Evolutionary conservation across 1,140 invertebrate genomes (phyloP).

Genomic region (Ylistrum balloti): DNA sequence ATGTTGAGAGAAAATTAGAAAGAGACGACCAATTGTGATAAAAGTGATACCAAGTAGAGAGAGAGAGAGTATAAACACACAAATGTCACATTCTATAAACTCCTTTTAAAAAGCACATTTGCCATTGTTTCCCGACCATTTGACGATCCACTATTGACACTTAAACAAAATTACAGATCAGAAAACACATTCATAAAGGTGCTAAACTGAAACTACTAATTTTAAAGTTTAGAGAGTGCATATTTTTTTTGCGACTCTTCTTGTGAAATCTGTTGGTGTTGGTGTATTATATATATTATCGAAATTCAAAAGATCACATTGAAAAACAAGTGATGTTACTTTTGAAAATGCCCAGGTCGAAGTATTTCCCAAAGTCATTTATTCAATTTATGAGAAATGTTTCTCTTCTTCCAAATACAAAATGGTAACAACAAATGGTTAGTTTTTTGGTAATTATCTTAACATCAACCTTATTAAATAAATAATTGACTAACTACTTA

Average conservation of each 20-base stretch:
- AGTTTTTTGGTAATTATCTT: no score
- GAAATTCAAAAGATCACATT: no score
- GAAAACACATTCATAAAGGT: not conserved
- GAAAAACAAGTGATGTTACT: no score
- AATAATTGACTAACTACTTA: no score
- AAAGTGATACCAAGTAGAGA: not conserved
- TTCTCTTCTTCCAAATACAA: no score
- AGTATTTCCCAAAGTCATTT: no score
- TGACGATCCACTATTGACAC: not conserved
- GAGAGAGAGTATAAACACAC: not conserved
- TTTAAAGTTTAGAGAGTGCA: not conserved
- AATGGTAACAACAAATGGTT: no score
- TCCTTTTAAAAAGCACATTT: not conserved
- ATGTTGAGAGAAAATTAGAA: not conserved
- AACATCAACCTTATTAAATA: no score
- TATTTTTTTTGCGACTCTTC: not conserved
- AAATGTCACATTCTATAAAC: not conserved
- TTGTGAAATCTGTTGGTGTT: not conserved
- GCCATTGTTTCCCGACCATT: not conserved
- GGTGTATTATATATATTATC: no score
- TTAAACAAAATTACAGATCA: not conserved
- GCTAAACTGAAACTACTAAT: slow-evolving; percentile 26
- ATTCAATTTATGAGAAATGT: no score
- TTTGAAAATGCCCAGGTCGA: no score
- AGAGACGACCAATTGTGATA: not conserved